Conservation (phyloP, 2,797 vertebrate species). For the Champsocephalus gunnari region DNA sequence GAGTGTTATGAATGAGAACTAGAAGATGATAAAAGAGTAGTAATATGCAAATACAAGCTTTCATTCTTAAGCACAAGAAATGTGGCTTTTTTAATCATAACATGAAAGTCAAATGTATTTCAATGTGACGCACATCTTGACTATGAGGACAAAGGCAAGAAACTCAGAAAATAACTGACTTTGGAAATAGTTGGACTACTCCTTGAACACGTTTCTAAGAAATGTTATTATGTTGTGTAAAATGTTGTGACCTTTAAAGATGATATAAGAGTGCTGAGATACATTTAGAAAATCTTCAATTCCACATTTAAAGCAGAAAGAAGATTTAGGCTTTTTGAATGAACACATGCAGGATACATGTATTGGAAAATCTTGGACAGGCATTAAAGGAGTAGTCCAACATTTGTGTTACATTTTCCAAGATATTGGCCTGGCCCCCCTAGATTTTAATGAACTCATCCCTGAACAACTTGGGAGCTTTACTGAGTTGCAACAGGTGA, state of each 20-base stretch:
- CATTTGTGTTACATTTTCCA: too few relatives aligned
- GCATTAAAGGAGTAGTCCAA: too few relatives aligned
- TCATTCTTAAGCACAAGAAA: not conserved
- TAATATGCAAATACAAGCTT: conserved; percentile 5
- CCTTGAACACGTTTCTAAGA: not conserved
- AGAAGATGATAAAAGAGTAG: not conserved
- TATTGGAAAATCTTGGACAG: too few relatives aligned
- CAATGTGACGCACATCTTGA: not conserved
- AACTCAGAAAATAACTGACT: not conserved
- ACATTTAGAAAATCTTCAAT: too few relatives aligned
- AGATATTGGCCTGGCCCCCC: not conserved
- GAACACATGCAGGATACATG: too few relatives aligned
- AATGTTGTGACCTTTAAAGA: not conserved
- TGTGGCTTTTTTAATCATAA: not conserved
- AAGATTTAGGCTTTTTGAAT: too few relatives aligned
- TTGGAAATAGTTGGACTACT: not conserved
- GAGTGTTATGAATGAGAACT: not conserved
- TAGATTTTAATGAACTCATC: not conserved
- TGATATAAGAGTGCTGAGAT: too few relatives aligned
- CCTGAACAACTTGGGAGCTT: not conserved
- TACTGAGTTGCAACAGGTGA: not conserved
- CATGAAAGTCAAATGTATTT: not conserved
- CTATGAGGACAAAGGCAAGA: not conserved
- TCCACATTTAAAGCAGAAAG: too few relatives aligned
- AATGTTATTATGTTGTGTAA: not conserved